Conservation (phyloP, 2,888 invertebrate genomes). For the Drymonia ruficornis region DNA sequence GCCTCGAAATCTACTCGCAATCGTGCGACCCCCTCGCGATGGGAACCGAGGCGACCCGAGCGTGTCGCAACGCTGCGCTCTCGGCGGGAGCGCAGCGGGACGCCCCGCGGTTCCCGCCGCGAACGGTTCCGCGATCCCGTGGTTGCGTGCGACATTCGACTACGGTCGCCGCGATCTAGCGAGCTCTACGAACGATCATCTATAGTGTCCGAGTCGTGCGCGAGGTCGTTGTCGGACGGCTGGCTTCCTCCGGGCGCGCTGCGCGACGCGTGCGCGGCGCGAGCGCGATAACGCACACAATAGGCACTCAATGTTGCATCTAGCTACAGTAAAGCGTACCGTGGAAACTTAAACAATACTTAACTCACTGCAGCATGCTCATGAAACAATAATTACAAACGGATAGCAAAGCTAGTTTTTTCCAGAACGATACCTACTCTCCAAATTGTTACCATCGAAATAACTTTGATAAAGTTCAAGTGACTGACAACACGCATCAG, state of each 20-base stretch:
- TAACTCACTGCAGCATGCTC: neutral
- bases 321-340: neutral
- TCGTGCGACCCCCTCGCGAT: neutral
- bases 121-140: neutral
- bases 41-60: neutral
- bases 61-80: neutral
- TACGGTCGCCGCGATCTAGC: neutral
- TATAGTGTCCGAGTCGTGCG: conserved; percentile 15
- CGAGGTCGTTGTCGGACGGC: conserved; percentile 12
- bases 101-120: neutral
- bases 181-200: neutral
- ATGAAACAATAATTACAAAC: neutral
- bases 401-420: no score
- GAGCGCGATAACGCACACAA: conserved; percentile 9
- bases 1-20: neutral
- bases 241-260: conserved; percentile 51
- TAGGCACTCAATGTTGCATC: neutral
- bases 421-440: neutral
- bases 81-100: no score
- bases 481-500: no score
- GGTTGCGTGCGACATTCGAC: neutral
- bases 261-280: conserved; percentile 3
- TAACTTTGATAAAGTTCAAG: no score
- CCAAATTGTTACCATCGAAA: no score
- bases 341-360: neutral